Percentiles rank a stretch among this genome's conserved stretches.
Conservation (phyloP, 2,113 vertebrate species). For the Antechinus stuartii region DNA sequence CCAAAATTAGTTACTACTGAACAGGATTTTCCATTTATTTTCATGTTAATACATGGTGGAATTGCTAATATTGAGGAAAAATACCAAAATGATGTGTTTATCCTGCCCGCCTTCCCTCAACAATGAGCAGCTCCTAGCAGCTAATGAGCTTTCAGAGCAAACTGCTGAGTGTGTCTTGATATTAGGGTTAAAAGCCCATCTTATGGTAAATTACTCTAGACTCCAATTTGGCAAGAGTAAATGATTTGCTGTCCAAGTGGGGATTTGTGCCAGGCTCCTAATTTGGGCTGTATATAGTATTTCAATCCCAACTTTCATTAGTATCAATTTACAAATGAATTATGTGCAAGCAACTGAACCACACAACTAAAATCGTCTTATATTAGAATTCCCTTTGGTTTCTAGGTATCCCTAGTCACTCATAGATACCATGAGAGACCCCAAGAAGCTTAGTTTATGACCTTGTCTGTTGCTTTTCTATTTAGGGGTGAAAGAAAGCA, state of each 20-base stretch:
- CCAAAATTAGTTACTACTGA: constrained; percentile 35
- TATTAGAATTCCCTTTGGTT: constrained; percentile 12
- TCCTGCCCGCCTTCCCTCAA: constrained; percentile 38
- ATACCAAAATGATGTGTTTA: constrained; percentile 56
- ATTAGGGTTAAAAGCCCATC: constrained; percentile 77
- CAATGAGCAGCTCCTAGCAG: constrained; percentile 53
- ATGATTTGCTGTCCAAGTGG: constrained; percentile 74
- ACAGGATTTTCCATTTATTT: constrained; percentile 50
- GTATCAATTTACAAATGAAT: constrained; percentile 77
- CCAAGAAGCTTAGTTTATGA: not conserved
- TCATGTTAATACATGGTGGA: constrained; percentile 48
- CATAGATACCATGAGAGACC: not conserved
- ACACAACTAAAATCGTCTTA: constrained; percentile 6
- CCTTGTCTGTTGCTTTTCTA: not conserved
- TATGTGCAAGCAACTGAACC: constrained; percentile 61
- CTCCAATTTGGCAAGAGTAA: constrained; percentile 77
- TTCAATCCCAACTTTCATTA: constrained; percentile 78
- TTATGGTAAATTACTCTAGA: constrained; percentile 74
- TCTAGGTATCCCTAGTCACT: not conserved
- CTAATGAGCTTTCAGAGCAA: constrained; percentile 67
- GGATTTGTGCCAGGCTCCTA: constrained; percentile 75
- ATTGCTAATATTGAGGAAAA: constrained; percentile 41
- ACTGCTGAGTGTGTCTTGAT: constrained; percentile 28
- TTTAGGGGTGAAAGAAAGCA: not conserved
- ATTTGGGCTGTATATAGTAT: constrained; percentile 72